phyloP scores from a whole-genome alignment of 2,797 vertebrate genomes.

The Adrianichthys oophorus region DNA sequence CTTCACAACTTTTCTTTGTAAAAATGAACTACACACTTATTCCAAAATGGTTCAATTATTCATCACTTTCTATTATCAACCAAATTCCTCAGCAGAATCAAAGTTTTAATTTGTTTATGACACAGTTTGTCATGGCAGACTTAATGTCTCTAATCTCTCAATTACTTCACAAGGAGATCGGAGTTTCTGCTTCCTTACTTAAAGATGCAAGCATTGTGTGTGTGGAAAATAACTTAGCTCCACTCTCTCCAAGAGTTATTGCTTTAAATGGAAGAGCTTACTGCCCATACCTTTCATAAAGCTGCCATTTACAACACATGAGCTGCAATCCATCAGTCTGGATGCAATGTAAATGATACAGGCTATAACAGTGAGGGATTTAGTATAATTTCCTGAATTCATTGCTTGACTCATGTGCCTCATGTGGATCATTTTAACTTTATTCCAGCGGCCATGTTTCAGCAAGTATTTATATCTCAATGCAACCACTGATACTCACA shows the following conservation, averaged over 20 bases:
- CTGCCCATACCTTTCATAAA: slow-evolving; percentile 11
- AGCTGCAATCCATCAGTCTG: slow-evolving; percentile 32
- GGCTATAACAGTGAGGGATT: slow-evolving; percentile 6
- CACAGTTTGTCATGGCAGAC: slow-evolving; percentile 13
- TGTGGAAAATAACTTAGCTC: slow-evolving; percentile 53
- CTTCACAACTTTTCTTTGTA: slow-evolving; percentile 21
- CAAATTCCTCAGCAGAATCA: slow-evolving; percentile 10
- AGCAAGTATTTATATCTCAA: slow-evolving; percentile 2
- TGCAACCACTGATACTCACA: not conserved
- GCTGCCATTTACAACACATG: slow-evolving; percentile 39
- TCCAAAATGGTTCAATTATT: slow-evolving; percentile 21
- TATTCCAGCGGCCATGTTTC: not conserved
- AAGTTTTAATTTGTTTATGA: slow-evolving; percentile 35
- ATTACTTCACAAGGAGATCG: slow-evolving; percentile 33
- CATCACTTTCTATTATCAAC: not conserved
- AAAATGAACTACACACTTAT: slow-evolving; percentile 14
- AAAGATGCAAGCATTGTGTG: slow-evolving; percentile 33
- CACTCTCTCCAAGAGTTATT: slow-evolving; percentile 50
- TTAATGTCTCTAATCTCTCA: slow-evolving; percentile 9
- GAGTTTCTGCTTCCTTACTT: slow-evolving; percentile 38
- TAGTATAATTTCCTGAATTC: not conserved
- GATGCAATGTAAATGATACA: slow-evolving; percentile 11
- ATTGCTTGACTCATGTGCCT: not conserved
- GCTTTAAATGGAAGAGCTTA: slow-evolving; percentile 42
- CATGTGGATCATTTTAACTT: slow-evolving; percentile 1